Evolutionary conservation across 2,888 invertebrate genomes (phyloP).

Genomic region (Agrochola litura): DNA sequence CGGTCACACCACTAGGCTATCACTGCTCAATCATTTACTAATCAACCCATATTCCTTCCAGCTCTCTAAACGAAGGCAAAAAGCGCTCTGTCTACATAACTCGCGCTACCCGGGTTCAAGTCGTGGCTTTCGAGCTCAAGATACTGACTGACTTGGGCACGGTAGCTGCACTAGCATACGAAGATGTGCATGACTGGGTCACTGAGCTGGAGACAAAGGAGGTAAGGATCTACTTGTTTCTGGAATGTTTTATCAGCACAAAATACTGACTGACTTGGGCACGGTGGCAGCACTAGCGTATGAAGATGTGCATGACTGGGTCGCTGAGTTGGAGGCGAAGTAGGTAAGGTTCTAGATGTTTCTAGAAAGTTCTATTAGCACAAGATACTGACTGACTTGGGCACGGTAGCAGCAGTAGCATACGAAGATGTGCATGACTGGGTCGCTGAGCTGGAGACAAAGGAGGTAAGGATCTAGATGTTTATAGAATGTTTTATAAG

Average conservation of each 20-base stretch:
- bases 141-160: constrained; percentile 86
- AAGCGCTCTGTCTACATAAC: constrained; percentile 85
- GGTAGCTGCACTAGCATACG: constrained; percentile 67
- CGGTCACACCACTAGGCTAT: too few relatives aligned
- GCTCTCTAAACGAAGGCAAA: constrained; percentile 79
- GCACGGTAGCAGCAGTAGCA: too few relatives aligned
- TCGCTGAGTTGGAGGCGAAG: too few relatives aligned
- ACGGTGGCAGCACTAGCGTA: too few relatives aligned
- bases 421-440: too few relatives aligned
- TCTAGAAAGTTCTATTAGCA: too few relatives aligned
- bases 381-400: too few relatives aligned
- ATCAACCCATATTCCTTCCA: constrained; percentile 64
- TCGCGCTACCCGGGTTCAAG: constrained; percentile 79
- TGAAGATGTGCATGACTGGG: too few relatives aligned
- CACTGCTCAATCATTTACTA: neutral
- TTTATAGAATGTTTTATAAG: too few relatives aligned
- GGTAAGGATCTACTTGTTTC: constrained; percentile 68
- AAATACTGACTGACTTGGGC: too few relatives aligned
- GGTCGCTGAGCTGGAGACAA: too few relatives aligned
- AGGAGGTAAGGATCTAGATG: constrained; percentile 64
- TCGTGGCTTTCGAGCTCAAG: constrained; percentile 86
- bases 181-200: constrained; percentile 79
- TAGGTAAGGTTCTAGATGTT: constrained; percentile 64
- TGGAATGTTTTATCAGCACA: too few relatives aligned
- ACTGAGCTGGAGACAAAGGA: constrained; percentile 84